Evolutionary conservation across 1,140 invertebrate genomes (phyloP), one percentile per base, ranked within the genome.

Genomic region (Stenopsyche tienmushanensis): DNA sequence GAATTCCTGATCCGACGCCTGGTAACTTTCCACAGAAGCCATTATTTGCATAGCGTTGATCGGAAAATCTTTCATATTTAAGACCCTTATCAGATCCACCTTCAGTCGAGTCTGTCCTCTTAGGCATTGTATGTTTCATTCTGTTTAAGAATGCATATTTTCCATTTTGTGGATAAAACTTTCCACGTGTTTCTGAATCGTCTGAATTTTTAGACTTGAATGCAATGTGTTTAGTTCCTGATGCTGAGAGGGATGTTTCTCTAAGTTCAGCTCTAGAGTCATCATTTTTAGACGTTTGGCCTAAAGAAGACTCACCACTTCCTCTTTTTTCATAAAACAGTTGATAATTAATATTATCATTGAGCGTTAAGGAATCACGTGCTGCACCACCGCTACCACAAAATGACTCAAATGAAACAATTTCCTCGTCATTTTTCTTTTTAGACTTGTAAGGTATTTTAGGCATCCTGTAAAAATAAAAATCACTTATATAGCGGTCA

Each of bases 331-430:
- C 80, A 63, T 77, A 81, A 71, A 75, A 76, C 65, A 81, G 71
- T 25, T 78, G 76, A 72, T 81, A 81, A 64, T 81, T 81, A 24
- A 81, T 80, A 65, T 81, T 81, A 64, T 81, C 80, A 62, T 81
- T 81, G 41, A 80, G 67, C 5, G 80, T 79, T 55, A 81, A 73
- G 63, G 79, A 73, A 73, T 83, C 83, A 0, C 77, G 77, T 70
- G 77, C 77, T 3, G 78, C 75, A 45, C 67, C 73, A 21, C 72
- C 70, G n/a, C 72, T 72, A 10, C 60, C 81, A 53, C 79, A 82
- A 71, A 84, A 83, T 23, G 83, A 79, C 71, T 84, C 82, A 71
- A 84, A 84, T 1, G 81, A 82, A 15, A 84, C 81, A 59, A 80
- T 80, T 69, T 80, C 80, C 57, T 81, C 79, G 29, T 81, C 77